phyloP scores from a whole-genome alignment of 2,888 invertebrate genomes.

The Odontothrips loti region DNA sequence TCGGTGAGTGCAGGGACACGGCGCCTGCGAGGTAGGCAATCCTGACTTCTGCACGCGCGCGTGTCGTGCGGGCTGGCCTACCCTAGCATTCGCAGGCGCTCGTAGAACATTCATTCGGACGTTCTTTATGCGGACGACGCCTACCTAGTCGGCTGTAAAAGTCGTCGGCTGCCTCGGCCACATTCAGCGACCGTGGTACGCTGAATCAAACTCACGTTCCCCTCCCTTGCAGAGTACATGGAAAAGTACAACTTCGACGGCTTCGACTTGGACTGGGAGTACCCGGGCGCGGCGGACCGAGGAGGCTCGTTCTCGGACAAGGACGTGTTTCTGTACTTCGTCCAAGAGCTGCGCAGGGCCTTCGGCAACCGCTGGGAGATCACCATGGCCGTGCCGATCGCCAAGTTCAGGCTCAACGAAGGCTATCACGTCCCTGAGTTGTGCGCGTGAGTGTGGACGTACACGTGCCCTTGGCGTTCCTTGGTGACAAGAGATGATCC shows the following conservation, averaged over 20 bases:
- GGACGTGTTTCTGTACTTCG: constrained; percentile 74
- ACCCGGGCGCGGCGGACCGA: constrained; percentile 81
- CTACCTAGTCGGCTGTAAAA: too few species aligned
- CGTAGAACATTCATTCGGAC: too few species aligned
- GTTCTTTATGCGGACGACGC: too few species aligned
- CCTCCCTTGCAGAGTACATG: constrained; percentile 58
- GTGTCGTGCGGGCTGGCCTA: too few species aligned
- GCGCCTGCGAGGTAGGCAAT: too few species aligned
- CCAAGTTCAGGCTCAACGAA: constrained; percentile 79
- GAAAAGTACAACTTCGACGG: constrained; percentile 76
- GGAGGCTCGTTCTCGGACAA: constrained; percentile 81
- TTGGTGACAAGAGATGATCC: too few species aligned
- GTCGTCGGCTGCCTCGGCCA: too few species aligned
- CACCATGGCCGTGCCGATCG: constrained; percentile 84
- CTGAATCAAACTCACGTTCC: constrained; percentile 14
- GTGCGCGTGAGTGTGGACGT: constrained; percentile 65
- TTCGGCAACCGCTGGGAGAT: constrained; percentile 81
- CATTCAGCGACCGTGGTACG: too few species aligned
- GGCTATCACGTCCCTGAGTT: constrained; percentile 87
- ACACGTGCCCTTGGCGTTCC: neutral
- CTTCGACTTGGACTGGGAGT: constrained; percentile 87
- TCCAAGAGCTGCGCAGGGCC: constrained; percentile 73
- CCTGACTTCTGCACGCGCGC: too few species aligned
- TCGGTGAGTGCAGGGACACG: constrained; percentile 53
- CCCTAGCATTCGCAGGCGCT: too few species aligned